These are phyloP conservation scores for Nomada fucata DNA, from an alignment of 2,888 invertebrate genomes.

Conservation along the genomic window DNA sequence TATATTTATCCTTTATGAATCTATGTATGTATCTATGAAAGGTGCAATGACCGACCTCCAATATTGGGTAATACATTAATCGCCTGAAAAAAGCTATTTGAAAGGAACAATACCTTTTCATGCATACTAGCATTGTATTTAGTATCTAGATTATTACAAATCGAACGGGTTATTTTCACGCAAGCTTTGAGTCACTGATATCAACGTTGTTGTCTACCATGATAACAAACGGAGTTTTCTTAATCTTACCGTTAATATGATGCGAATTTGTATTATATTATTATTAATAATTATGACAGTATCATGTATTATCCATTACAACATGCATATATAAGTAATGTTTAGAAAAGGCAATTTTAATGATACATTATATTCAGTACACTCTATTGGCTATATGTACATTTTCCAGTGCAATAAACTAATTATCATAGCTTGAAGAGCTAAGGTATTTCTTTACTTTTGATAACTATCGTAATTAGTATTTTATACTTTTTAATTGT, in stretches of 20 bases:
- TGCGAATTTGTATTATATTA: slow-evolving; percentile 27
- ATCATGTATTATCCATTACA: background rate
- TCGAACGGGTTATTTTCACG: slow-evolving; percentile 50
- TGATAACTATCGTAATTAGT: slow-evolving; percentile 3
- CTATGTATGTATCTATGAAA: slow-evolving; percentile 14
- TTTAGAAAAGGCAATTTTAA: background rate
- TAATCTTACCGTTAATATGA: slow-evolving; percentile 55
- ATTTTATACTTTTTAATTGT: background rate
- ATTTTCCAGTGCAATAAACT: slow-evolving; percentile 2
- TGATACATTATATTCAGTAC: slow-evolving; percentile 14
- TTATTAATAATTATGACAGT: slow-evolving; percentile 27
- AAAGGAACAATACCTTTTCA: slow-evolving; percentile 4
- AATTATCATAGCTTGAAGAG: slow-evolving; percentile 34
- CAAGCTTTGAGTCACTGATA: slow-evolving; percentile 56
- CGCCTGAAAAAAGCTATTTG: slow-evolving; percentile 23
- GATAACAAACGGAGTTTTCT: slow-evolving; percentile 64
- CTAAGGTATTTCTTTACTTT: slow-evolving; percentile 24
- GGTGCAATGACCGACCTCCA: slow-evolving; percentile 57
- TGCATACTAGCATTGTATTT: slow-evolving; percentile 39
- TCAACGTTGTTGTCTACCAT: slow-evolving; percentile 37
- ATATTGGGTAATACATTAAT: slow-evolving; percentile 11
- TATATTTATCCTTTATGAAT: no score
- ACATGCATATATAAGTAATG: background rate
- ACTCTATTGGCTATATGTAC: slow-evolving; percentile 3
- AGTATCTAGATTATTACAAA: slow-evolving; percentile 30